Percentiles rank a stretch among this genome's conserved stretches.
Conservation (phyloP, 2,888 invertebrate genomes). For the Macrophya alboannulata region DNA sequence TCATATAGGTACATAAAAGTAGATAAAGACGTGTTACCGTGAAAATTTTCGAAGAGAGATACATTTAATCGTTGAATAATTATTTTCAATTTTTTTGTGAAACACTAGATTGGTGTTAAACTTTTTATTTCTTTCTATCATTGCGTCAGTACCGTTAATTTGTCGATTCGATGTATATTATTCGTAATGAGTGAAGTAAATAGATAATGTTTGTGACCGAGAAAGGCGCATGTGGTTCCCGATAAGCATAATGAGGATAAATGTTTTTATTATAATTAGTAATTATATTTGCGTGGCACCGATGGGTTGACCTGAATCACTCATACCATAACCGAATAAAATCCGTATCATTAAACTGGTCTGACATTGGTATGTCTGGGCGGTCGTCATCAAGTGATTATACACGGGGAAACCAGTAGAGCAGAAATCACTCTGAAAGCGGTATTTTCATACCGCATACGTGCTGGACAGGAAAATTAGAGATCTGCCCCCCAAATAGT, state of each 20-base stretch:
- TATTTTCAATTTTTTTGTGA: not conserved
- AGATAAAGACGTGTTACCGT: no score
- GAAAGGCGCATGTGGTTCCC: not conserved
- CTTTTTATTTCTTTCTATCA: not conserved
- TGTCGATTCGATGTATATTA: not conserved
- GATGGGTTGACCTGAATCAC: not conserved
- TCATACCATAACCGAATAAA: not conserved
- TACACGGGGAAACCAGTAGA: no score
- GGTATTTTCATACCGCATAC: no score
- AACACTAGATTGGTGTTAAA: not conserved
- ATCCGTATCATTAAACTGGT: not conserved
- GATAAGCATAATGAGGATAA: conserved; percentile 2
- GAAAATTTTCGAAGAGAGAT: no score
- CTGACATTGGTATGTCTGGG: not conserved
- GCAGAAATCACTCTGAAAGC: no score
- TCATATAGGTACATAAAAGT: no score
- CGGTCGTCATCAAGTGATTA: not conserved
- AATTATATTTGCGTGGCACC: not conserved
- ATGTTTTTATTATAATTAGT: conserved; percentile 13
- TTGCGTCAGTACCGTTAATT: not conserved
- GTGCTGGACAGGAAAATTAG: no score
- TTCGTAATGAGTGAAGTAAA: not conserved
- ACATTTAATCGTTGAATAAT: not conserved
- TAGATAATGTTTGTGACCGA: not conserved
- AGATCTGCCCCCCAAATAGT: no score